A percentile compares a stretch with the other conserved stretches of the same genome.
These are phyloP conservation scores for Apis mellifera DNA, from an alignment of 1,140 invertebrate genomes.

Conservation along the genomic window Amel_HAv3.1 CM009943.2:4270001-4270500, in stretches of 20 bases:
- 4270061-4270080: not conserved
- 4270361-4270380: not conserved
- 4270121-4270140: constrained; percentile 14
- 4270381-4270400: not conserved
- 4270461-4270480: constrained; percentile 54
- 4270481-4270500: constrained; percentile 23
- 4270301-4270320: no score
- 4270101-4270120: not conserved
- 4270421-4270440: constrained; percentile 23
- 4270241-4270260: no score
- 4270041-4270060: no score
- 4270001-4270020: constrained; percentile 20
- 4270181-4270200: no score
- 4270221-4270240: not conserved
- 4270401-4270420: not conserved
- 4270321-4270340: not conserved
- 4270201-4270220: no score
- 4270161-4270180: no score
- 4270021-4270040: constrained; percentile 1
- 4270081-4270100: no score
- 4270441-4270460: constrained; percentile 58
- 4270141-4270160: not conserved
- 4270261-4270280: no score
- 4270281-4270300: no score
- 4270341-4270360: not conserved